Percentiles rank a stretch among this genome's conserved stretches.
phyloP scores from a whole-genome alignment of 2,797 vertebrate genomes.

The Lutra lutra region DNA sequence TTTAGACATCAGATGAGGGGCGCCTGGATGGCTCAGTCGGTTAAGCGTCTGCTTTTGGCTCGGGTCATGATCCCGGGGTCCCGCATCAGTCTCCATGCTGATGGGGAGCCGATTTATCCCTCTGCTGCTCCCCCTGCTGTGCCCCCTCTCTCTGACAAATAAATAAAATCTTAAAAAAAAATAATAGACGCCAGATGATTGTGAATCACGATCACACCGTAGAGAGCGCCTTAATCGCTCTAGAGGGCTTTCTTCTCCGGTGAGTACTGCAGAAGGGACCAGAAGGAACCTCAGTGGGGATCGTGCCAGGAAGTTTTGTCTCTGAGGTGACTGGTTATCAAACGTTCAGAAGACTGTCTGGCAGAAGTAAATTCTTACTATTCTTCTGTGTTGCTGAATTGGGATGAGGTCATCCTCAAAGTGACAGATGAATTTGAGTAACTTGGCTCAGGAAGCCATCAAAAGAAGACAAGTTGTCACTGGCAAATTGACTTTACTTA shows the following conservation, averaged over 20 bases:
- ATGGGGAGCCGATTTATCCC: too few species aligned
- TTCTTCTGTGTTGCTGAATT: neutral
- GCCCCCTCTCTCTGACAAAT: too few species aligned
- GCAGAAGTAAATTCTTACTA: neutral
- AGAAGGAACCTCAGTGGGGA: too few species aligned
- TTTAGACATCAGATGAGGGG: neutral
- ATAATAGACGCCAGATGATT: neutral
- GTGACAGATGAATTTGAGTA: neutral
- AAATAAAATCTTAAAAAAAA: too few species aligned
- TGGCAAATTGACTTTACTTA: neutral
- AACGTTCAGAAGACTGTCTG: neutral
- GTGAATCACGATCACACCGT: neutral
- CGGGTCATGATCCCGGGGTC: too few species aligned
- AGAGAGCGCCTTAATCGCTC: neutral
- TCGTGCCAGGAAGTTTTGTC: fast-evolving
- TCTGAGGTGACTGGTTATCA: neutral
- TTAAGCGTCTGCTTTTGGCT: too few species aligned
- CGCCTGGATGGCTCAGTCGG: too few species aligned
- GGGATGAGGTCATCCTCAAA: neutral
- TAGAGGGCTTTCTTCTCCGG: neutral
- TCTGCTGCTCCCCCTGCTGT: too few species aligned
- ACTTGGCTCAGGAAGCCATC: neutral
- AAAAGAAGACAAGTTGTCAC: neutral
- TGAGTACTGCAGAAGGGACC: neutral
- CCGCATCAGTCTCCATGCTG: too few species aligned